A percentile compares a stretch with the other conserved stretches of the same genome.
Conservation (phyloP, 1,140 invertebrate species). For the Colletes gigas region DNA sequence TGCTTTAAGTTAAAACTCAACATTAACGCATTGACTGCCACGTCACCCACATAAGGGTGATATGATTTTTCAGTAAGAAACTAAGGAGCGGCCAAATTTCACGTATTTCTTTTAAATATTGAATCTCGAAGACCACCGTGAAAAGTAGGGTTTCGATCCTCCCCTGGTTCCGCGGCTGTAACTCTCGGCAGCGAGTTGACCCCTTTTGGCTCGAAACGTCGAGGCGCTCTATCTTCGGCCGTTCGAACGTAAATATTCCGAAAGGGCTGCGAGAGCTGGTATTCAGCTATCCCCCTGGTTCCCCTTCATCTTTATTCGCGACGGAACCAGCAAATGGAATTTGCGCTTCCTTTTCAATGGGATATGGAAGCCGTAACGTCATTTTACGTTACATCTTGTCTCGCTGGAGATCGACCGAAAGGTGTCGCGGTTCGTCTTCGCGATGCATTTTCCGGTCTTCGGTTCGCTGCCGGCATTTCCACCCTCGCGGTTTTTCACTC, state of each 20-base stretch:
- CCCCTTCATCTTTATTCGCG: conserved; percentile 26
- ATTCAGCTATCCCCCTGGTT: conserved; percentile 9
- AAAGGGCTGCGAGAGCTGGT: conserved; percentile 7
- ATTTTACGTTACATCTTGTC: conserved; percentile 41
- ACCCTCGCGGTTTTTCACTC: background rate
- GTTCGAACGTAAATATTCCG: conserved; percentile 22
- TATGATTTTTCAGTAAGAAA: too few relatives aligned
- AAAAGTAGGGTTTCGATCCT: too few relatives aligned
- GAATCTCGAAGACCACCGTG: too few relatives aligned
- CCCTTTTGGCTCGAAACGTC: too few relatives aligned
- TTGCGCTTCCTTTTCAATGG: conserved; percentile 40
- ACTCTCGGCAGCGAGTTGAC: too few relatives aligned
- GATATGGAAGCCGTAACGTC: conserved; percentile 45
- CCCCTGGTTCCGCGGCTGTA: too few relatives aligned
- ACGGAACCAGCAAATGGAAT: conserved; percentile 37
- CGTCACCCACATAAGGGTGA: too few relatives aligned
- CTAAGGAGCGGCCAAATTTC: too few relatives aligned
- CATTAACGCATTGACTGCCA: too few relatives aligned
- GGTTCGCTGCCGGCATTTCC: too few relatives aligned
- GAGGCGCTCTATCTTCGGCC: background rate
- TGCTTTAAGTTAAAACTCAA: too few relatives aligned
- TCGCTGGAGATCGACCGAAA: conserved; percentile 26
- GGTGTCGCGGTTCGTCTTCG: conserved; percentile 21
- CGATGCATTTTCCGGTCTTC: conserved; percentile 35
- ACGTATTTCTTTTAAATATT: too few relatives aligned